Evolutionary conservation across 2,113 vertebrate species (phyloP).

Genomic region (Pluvialis apricaria): DNA sequence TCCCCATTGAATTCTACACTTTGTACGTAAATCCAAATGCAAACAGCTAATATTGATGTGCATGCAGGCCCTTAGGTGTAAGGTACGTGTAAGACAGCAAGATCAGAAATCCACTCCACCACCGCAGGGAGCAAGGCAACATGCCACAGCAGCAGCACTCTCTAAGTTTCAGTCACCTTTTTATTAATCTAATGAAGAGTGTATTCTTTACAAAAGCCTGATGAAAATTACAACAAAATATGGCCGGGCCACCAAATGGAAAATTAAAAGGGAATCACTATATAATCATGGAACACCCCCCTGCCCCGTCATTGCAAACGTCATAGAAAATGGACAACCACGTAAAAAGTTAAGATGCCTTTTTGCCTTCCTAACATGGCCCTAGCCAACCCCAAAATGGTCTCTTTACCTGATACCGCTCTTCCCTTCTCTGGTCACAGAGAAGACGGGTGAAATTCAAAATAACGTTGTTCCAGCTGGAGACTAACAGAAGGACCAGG

Average conservation of each 20-base stretch:
- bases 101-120: no score
- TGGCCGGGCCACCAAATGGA: neutral
- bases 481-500: neutral
- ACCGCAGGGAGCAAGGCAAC: no score
- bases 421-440: neutral
- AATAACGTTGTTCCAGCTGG: neutral
- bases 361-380: constrained; percentile 2
- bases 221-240: neutral
- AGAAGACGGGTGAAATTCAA: neutral
- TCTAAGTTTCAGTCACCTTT: neutral
- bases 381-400: constrained; percentile 19
- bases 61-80: no score
- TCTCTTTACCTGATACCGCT: neutral
- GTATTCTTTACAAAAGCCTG: neutral
- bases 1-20: neutral
- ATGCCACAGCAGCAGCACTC: no score
- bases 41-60: no score
- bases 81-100: no score
- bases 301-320: neutral
- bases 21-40: no score
- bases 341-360: neutral
- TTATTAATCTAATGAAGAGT: neutral
- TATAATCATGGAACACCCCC: neutral
- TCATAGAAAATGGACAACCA: constrained; percentile 35
- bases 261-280: neutral